phyloP scores from a whole-genome alignment of 53 echinoderm and acorn worm species.

The Paelopatides confundens region DNA sequence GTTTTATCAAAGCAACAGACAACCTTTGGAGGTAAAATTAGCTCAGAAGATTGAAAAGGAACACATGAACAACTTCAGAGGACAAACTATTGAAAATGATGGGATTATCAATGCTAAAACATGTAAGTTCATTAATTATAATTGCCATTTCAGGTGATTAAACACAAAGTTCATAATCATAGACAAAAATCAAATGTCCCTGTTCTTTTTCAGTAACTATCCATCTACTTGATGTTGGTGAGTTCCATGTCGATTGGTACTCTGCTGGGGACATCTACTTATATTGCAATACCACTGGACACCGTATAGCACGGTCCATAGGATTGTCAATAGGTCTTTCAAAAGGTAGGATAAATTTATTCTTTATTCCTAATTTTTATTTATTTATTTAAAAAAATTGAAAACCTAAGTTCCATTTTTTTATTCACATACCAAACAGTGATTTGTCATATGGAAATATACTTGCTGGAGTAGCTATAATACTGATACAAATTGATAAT shows the following conservation, averaged over 20 bases:
- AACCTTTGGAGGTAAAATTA: constrained; percentile 83
- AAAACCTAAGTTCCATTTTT: too few relatives aligned
- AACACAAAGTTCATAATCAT: too few relatives aligned
- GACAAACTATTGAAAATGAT: constrained; percentile 40
- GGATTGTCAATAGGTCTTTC: constrained; percentile 93
- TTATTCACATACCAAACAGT: too few relatives aligned
- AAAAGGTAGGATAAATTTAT: constrained; percentile 69
- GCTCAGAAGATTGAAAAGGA: constrained; percentile 83
- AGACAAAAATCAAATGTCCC: too few relatives aligned
- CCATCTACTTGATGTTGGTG: constrained; percentile 78
- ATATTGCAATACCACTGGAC: constrained; percentile 90
- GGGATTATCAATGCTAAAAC: constrained; percentile 20
- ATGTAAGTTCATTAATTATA: constrained; percentile 13
- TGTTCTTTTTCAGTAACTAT: constrained; percentile 60
- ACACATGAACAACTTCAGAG: constrained; percentile 79
- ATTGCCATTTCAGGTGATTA: not conserved
- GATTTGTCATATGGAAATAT: too few relatives aligned
- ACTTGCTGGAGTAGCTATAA: too few relatives aligned
- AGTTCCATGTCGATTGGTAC: constrained; percentile 95
- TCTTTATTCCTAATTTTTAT: not conserved
- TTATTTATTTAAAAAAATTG: too few relatives aligned
- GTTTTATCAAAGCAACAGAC: constrained; percentile 76
- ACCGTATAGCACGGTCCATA: constrained; percentile 92
- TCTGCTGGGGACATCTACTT: constrained; percentile 76
- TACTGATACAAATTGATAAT: too few relatives aligned